phyloP scores from a whole-genome alignment of 2,888 invertebrate genomes.

The Habroteleia sp. region DNA sequence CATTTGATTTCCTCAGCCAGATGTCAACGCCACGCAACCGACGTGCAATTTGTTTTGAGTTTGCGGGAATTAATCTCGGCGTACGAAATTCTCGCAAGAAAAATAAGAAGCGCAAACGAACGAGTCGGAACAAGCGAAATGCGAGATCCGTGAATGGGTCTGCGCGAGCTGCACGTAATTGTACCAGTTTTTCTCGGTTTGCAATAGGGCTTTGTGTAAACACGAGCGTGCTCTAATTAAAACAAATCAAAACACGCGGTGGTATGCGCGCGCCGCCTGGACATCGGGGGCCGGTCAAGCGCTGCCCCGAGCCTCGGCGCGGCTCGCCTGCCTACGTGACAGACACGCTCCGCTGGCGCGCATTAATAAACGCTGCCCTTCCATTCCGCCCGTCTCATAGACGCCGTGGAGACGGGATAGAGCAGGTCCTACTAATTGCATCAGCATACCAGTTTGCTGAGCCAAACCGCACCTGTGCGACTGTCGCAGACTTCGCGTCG shows the following conservation, averaged over 20 bases:
- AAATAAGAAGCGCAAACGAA: too few species aligned
- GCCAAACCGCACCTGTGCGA: slow-evolving; percentile 75
- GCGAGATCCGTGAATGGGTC: slow-evolving; percentile 64
- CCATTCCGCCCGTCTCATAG: slow-evolving; percentile 46
- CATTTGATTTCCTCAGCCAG: too few species aligned
- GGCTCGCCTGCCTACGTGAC: slow-evolving; percentile 70
- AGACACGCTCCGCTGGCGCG: slow-evolving; percentile 74
- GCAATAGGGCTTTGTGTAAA: slow-evolving; percentile 70
- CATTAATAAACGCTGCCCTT: slow-evolving; percentile 72
- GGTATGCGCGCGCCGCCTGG: too few species aligned
- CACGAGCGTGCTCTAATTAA: slow-evolving; percentile 77
- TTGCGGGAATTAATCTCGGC: too few species aligned
- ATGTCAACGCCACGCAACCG: too few species aligned
- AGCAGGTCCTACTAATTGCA: slow-evolving; percentile 75
- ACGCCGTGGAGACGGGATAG: slow-evolving; percentile 66
- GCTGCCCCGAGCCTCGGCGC: slow-evolving; percentile 58
- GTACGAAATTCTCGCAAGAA: too few species aligned
- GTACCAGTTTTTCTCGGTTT: slow-evolving; percentile 69
- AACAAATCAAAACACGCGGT: slow-evolving; percentile 72
- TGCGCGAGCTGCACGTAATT: slow-evolving; percentile 66
- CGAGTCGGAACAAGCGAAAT: background rate
- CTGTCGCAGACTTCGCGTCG: slow-evolving; percentile 65
- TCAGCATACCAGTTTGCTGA: slow-evolving; percentile 76
- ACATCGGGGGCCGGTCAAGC: slow-evolving; percentile 14
- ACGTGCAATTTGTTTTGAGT: too few species aligned